These are phyloP conservation scores for Bombylius discolor DNA, from an alignment of 2,888 invertebrate genomes.

Conservation along the genomic window DNA sequence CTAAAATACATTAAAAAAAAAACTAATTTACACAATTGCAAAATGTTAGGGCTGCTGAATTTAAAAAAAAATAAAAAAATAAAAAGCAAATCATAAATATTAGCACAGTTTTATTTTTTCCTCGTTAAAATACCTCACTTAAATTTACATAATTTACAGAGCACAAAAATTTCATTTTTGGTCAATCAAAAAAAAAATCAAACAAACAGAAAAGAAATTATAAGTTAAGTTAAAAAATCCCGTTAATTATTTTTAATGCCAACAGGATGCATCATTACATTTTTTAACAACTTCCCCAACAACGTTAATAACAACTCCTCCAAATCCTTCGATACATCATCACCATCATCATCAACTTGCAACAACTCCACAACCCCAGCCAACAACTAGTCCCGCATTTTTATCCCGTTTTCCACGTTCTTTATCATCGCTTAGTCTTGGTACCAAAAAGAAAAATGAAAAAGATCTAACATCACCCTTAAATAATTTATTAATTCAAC, in stretches of 20 bases:
- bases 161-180: too few relatives aligned
- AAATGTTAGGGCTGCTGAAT: too few relatives aligned
- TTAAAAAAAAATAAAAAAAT: too few relatives aligned
- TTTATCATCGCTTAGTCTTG: constrained; percentile 35
- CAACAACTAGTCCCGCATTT: constrained; percentile 32
- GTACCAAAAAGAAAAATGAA: constrained; percentile 34
- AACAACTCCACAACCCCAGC: constrained; percentile 21
- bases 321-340: constrained; percentile 23
- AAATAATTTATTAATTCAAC: constrained; percentile 19
- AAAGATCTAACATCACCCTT: constrained; percentile 33
- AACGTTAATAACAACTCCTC: constrained; percentile 22
- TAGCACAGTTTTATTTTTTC: too few relatives aligned
- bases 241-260: background rate
- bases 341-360: constrained; percentile 18
- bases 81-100: too few relatives aligned
- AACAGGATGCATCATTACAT: constrained; percentile 15
- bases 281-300: constrained; percentile 16
- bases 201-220: too few relatives aligned
- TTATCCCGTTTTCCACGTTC: constrained; percentile 36
- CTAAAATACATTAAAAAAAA: too few relatives aligned
- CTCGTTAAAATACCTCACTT: too few relatives aligned
- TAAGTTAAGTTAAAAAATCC: background rate
- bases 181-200: too few relatives aligned
- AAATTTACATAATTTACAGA: too few relatives aligned
- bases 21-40: too few relatives aligned